A percentile compares a stretch with the other conserved stretches of the same genome.
phyloP scores from a whole-genome alignment of 1,140 invertebrate genomes.

The Oscheius sp. region DNA sequence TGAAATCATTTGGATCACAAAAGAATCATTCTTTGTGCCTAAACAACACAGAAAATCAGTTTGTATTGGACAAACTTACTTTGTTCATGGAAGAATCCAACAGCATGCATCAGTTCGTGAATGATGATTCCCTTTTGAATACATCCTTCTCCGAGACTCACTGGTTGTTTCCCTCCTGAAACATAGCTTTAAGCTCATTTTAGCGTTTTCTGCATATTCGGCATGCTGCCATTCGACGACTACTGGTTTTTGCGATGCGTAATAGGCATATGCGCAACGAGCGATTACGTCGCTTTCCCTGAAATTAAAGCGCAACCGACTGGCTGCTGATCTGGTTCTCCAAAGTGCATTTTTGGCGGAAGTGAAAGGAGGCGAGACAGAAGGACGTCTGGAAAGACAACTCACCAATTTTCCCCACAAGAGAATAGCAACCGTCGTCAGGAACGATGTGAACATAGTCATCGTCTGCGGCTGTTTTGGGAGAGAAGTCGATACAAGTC shows the following conservation, averaged over 20 bases:
- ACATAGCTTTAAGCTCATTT: neutral
- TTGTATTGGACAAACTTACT: conserved; percentile 44
- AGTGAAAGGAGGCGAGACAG: neutral
- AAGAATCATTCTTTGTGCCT: no score
- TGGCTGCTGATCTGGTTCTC: neutral
- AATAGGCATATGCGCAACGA: neutral
- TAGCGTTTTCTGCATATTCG: neutral
- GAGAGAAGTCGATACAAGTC: conserved; percentile 48
- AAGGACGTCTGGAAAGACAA: neutral
- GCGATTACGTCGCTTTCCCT: conserved; percentile 7
- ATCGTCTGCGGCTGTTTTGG: conserved; percentile 46
- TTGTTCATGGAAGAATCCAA: conserved; percentile 68
- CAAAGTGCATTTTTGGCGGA: neutral
- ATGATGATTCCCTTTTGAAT: conserved; percentile 65
- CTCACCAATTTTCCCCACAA: conserved; percentile 45
- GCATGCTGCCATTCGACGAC: neutral
- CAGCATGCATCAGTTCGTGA: conserved; percentile 70
- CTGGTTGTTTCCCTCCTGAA: conserved; percentile 59
- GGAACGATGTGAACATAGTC: conserved; percentile 51
- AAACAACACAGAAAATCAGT: no score
- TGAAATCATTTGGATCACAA: no score
- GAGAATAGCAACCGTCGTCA: conserved; percentile 50
- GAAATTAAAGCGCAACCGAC: neutral
- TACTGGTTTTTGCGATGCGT: conserved; percentile 12
- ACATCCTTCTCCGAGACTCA: conserved; percentile 49